Base-by-base conservation (phyloP, 1,140 invertebrate genomes). In the Hyles euphorbiae region DNA sequence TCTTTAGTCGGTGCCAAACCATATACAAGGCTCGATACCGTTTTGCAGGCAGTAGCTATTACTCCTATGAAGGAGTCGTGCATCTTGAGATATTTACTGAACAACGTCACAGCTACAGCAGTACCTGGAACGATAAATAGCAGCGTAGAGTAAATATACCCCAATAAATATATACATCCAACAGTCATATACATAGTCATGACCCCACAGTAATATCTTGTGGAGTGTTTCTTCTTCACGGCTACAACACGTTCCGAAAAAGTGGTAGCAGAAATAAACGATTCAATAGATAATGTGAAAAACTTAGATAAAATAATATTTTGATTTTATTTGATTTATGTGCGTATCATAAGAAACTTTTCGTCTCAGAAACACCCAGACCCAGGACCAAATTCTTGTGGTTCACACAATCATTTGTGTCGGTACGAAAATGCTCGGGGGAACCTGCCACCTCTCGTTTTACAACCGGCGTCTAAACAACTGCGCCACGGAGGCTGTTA, bases 1-100 rank as follows among this genome's bases (percentile, higher is more conserved):
- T 68, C 34, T 12, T 63, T 75, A 0, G 71, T 85, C 0, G 88
- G 84, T 3, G 87, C 81, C 32, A 88, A 67, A 1, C 78, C 84
- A 40, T 87, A 90, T 0, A 87, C 66, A 5, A 76, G 45, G 1
- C 51, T 50, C 1, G 65, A 67, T 7, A 64, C 33, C 45, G 72
- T 67, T 53, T 71, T 71, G 40, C 65, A 67, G 1, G 57, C 34
- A 45, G 61, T 65, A 0, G 68, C 65, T 34, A 68, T 55, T 5
- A 70, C 47, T 9, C 74, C 74, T 32, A 76, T 50, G 34, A 69
- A 51, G 8, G 74, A 62, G 46, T 76, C 74, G 48, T 76, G 70
- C 50, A 68, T 48, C 54, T 74, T 72, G 12, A 76, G 56, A 34
- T 61, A 61, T 60, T 72, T 70, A 5, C 70, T 66, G 57, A 76